A percentile compares a stretch with the other conserved stretches of the same genome.
Evolutionary conservation across 2,888 invertebrate species (phyloP).

Genomic region (Melanophora roralis): DNA sequence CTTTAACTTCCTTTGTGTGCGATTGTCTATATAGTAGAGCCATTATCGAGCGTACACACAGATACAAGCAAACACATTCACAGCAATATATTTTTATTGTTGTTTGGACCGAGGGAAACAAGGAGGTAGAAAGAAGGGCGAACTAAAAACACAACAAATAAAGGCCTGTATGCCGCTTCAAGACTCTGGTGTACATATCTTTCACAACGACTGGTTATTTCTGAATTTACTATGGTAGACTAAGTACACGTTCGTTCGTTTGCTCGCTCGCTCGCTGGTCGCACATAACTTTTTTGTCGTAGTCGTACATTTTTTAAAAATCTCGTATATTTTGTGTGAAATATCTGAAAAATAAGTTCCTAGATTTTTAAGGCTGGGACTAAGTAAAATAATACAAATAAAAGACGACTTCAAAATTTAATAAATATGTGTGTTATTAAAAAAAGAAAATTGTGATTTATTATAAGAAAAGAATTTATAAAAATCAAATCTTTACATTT

Average conservation of each 20-base stretch:
- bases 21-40: slow-evolving; percentile 35
- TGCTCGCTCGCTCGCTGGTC: slow-evolving; percentile 68
- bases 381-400: slow-evolving; percentile 18
- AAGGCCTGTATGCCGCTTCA: slow-evolving; percentile 58
- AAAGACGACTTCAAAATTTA: slow-evolving; percentile 5
- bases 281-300: slow-evolving; percentile 67
- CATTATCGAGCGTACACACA: slow-evolving; percentile 35
- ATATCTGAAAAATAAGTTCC: slow-evolving; percentile 43
- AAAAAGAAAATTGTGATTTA: neutral
- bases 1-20: slow-evolving; percentile 59
- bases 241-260: slow-evolving; percentile 68
- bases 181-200: slow-evolving; percentile 70
- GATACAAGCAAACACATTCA: slow-evolving; percentile 23
- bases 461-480: neutral
- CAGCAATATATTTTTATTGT: slow-evolving; percentile 12
- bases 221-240: slow-evolving; percentile 75
- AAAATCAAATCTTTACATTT: neutral
- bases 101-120: slow-evolving; percentile 1
- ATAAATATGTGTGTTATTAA: slow-evolving; percentile 14
- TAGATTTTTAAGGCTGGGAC: slow-evolving; percentile 47
- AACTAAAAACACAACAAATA: slow-evolving; percentile 25
- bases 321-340: slow-evolving; percentile 58
- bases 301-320: slow-evolving; percentile 58
- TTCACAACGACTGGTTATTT: slow-evolving; percentile 73
- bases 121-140: slow-evolving; percentile 36